These are phyloP conservation scores for Apodemia mormo DNA, from an alignment of 2,888 invertebrate species.

Conservation along the genomic window DNA sequence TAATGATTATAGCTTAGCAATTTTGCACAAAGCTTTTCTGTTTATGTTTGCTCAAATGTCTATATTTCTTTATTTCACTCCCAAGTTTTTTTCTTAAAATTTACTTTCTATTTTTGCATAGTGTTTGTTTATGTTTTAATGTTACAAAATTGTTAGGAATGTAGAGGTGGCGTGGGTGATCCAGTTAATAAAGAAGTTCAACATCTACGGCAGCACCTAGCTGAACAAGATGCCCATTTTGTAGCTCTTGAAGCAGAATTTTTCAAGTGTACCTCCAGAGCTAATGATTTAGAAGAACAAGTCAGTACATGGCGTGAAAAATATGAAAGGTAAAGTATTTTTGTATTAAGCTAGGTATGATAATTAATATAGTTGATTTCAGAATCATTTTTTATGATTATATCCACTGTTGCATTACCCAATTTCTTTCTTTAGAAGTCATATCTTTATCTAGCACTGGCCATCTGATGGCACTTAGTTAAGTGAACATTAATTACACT, in stretches of 20 bases:
- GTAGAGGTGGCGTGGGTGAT: conserved; percentile 69
- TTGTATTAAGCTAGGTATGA: background rate
- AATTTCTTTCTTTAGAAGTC: too few species aligned
- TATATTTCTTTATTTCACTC: conserved; percentile 12
- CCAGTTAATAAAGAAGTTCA: conserved; percentile 94
- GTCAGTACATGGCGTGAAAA: conserved; percentile 94
- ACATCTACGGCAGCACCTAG: conserved; percentile 89
- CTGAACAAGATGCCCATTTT: conserved; percentile 91
- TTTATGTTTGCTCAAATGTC: conserved; percentile 42
- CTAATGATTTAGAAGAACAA: conserved; percentile 91
- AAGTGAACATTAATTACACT: too few species aligned
- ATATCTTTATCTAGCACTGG: too few species aligned
- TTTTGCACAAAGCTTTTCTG: conserved; percentile 56
- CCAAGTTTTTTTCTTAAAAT: conserved; percentile 18
- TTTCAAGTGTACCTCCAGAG: conserved; percentile 89
- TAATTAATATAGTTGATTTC: background rate
- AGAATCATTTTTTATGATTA: background rate
- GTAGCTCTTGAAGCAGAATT: conserved; percentile 93
- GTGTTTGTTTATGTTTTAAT: conserved; percentile 47
- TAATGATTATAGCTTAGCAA: conserved; percentile 22
- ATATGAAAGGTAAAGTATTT: conserved; percentile 87
- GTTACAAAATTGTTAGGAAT: conserved; percentile 68
- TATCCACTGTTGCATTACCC: background rate
- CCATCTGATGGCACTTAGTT: too few species aligned
- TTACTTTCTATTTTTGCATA: conserved; percentile 34